Conservation (phyloP, 2,888 invertebrate genomes). For the Stratiomys singularior region DNA sequence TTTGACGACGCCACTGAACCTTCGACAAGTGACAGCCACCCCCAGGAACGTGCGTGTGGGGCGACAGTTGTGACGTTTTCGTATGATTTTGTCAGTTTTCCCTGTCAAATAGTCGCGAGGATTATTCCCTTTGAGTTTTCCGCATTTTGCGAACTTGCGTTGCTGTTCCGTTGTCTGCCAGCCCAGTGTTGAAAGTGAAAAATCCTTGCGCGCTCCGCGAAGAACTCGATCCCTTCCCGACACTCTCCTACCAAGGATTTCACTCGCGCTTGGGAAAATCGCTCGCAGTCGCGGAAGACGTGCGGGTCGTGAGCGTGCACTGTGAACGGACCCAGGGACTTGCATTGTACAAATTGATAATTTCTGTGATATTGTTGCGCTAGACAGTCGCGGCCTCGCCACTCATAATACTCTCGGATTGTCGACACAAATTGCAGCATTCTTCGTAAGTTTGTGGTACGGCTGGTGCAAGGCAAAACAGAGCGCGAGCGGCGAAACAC, state of each 20-base stretch:
- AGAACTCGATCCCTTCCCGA: not conserved
- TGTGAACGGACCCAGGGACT: slow-evolving; percentile 2
- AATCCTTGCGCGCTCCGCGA: not conserved
- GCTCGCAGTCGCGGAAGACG: not conserved
- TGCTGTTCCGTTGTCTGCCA: not conserved
- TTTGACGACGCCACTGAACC: slow-evolving; percentile 41
- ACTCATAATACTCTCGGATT: slow-evolving; percentile 9
- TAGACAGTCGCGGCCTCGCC: slow-evolving; percentile 6
- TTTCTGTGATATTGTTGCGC: slow-evolving; percentile 35
- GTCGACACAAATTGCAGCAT: slow-evolving; percentile 39
- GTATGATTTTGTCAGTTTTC: slow-evolving; percentile 37
- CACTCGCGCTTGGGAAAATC: not conserved
- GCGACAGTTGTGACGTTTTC: slow-evolving; percentile 33
- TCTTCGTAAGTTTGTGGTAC: not conserved
- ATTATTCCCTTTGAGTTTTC: slow-evolving; percentile 17
- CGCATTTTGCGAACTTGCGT: slow-evolving; percentile 2
- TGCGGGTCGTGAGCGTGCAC: not conserved
- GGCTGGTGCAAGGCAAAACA: not conserved
- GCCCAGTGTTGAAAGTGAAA: not conserved
- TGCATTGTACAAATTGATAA: slow-evolving; percentile 16
- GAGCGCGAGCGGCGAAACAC: slow-evolving; percentile 23
- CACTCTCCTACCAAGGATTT: not conserved
- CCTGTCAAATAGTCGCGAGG: not conserved
- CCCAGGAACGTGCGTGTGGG: slow-evolving; percentile 30
- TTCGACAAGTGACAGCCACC: slow-evolving; percentile 28